These are phyloP conservation scores for Morpho helenor DNA, from an alignment of 2,888 invertebrate species.

Conservation along the genomic window DNA sequence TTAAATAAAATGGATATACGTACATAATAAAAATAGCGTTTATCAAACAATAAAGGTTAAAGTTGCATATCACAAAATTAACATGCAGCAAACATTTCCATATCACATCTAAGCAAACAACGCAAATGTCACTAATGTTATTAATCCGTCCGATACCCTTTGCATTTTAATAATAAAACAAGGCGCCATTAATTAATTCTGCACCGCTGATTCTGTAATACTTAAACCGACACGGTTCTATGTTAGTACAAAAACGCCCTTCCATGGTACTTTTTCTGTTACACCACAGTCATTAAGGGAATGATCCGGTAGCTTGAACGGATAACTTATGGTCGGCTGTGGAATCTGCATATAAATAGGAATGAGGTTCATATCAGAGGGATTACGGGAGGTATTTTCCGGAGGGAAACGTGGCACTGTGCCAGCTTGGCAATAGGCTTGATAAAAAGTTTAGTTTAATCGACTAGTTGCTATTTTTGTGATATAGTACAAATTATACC, in stretches of 20 bases:
- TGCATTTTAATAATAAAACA: slow-evolving; percentile 65
- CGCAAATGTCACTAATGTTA: slow-evolving; percentile 29
- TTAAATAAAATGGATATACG: no score
- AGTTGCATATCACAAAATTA: background rate
- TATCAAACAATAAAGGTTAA: background rate
- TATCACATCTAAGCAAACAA: slow-evolving; percentile 17
- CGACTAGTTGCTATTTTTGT: no score
- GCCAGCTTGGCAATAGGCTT: slow-evolving; percentile 26
- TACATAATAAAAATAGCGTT: no score
- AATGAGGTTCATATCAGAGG: slow-evolving; percentile 52
- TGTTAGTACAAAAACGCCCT: slow-evolving; percentile 49
- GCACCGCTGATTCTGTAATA: slow-evolving; percentile 50
- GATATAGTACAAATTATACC: no score
- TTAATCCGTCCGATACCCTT: slow-evolving; percentile 53
- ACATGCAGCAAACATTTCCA: slow-evolving; percentile 6
- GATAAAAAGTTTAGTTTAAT: slow-evolving; percentile 4
- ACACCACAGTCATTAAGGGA: slow-evolving; percentile 67
- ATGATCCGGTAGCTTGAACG: slow-evolving; percentile 68
- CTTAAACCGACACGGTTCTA: slow-evolving; percentile 51
- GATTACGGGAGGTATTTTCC: slow-evolving; percentile 37
- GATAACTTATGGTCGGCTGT: slow-evolving; percentile 74
- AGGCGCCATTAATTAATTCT: slow-evolving; percentile 73
- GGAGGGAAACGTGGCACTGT: slow-evolving; percentile 29
- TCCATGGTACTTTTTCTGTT: slow-evolving; percentile 57
- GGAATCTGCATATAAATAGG: slow-evolving; percentile 78